These are phyloP conservation scores for Drosophila anomalata DNA, from an alignment of 2,888 invertebrate species.

Conservation along the genomic window DNA sequence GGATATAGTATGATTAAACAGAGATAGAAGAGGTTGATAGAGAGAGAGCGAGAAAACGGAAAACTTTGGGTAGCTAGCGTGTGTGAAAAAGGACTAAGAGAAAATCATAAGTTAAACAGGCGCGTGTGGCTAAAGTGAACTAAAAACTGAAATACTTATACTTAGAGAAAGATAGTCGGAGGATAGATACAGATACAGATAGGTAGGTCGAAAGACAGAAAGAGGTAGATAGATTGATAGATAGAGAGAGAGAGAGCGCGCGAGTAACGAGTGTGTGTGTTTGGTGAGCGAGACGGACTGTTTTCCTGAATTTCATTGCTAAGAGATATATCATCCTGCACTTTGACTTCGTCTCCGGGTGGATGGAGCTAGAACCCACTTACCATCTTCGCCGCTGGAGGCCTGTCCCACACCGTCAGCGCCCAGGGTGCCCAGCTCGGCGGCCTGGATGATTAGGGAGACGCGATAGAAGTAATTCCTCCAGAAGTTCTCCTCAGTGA, in stretches of 20 bases:
- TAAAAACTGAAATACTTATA: slow-evolving; percentile 57
- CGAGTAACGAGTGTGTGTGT: slow-evolving; percentile 63
- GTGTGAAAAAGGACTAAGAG: slow-evolving; percentile 53
- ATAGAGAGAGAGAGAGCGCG: slow-evolving; percentile 61
- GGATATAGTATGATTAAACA: slow-evolving; percentile 22
- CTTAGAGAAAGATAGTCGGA: slow-evolving; percentile 55
- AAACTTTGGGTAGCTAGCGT: slow-evolving; percentile 46
- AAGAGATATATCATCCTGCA: slow-evolving; percentile 8
- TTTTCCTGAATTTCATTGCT: slow-evolving; percentile 19
- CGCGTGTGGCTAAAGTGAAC: slow-evolving; percentile 63
- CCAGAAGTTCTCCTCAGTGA: slow-evolving; percentile 99
- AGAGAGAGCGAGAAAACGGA: slow-evolving; percentile 44
- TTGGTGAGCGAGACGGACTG: slow-evolving; percentile 51
- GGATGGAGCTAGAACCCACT: slow-evolving; percentile 56
- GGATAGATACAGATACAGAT: slow-evolving; percentile 44
- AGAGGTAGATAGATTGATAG: slow-evolving; percentile 35
- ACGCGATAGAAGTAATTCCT: slow-evolving; percentile 99
- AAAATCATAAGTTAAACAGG: slow-evolving; percentile 61
- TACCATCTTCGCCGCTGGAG: slow-evolving; percentile 84
- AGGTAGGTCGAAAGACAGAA: slow-evolving; percentile 28
- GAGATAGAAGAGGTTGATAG: slow-evolving; percentile 11
- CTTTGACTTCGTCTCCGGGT: slow-evolving; percentile 14
- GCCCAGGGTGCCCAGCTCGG: slow-evolving; percentile 87
- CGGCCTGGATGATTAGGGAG: slow-evolving; percentile 98
- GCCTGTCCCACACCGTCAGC: slow-evolving; percentile 84